A percentile compares a stretch with the other conserved stretches of the same genome.
These are phyloP conservation scores for Tillus elongatus DNA, from an alignment of 2,888 invertebrate genomes.

Conservation along the genomic window DNA sequence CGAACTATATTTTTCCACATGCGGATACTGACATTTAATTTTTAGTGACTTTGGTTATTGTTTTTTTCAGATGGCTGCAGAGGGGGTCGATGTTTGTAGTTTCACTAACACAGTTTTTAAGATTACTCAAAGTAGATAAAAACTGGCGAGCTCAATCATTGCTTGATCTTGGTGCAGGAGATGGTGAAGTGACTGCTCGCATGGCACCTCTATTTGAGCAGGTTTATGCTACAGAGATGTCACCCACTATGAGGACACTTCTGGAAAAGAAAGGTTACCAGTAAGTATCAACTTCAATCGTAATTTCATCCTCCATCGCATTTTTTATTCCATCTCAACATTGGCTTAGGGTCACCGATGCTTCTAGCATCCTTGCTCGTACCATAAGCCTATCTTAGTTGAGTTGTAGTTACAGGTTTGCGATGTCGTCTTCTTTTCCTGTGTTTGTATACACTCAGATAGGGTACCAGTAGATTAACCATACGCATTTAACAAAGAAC, in stretches of 20 bases:
- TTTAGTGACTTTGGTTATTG: neutral
- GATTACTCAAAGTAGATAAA: slow-evolving; percentile 46
- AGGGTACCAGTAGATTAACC: no score
- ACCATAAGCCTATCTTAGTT: no score
- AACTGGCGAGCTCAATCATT: slow-evolving; percentile 45
- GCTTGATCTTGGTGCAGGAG: slow-evolving; percentile 91
- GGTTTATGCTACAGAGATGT: slow-evolving; percentile 86
- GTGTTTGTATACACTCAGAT: no score
- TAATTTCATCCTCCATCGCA: neutral
- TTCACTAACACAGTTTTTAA: slow-evolving; percentile 70
- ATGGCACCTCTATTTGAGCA: slow-evolving; percentile 64
- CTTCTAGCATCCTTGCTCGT: slow-evolving; percentile 10
- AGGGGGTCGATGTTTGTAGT: slow-evolving; percentile 97
- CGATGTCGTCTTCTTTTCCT: no score
- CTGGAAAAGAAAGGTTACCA: slow-evolving; percentile 67
- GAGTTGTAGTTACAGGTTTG: no score
- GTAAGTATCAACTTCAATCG: no score
- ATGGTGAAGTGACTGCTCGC: slow-evolving; percentile 83
- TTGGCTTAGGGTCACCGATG: slow-evolving; percentile 3
- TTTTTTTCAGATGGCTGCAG: slow-evolving; percentile 61
- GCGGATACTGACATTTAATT: neutral
- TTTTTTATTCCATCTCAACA: neutral
- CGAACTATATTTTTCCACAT: no score
- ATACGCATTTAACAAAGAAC: no score
- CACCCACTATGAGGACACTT: slow-evolving; percentile 76